Evolutionary conservation across 2,797 vertebrate genomes (phyloP), one percentile per base, ranked within the genome.

Genomic region (Micromesistius poutassou): DNA sequence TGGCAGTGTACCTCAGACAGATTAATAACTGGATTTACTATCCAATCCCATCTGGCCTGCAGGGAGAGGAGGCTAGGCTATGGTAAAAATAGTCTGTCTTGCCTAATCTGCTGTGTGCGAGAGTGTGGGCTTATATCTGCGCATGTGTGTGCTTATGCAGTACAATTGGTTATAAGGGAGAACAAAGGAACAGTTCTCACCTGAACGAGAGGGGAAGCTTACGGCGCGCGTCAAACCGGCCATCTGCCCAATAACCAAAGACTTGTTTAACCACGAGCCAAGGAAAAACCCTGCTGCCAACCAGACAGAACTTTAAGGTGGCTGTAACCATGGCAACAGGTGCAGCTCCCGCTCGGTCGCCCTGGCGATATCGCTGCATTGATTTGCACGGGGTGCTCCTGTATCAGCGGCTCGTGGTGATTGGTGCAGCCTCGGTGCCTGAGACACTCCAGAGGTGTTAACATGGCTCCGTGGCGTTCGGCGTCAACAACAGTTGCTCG

Each of bases 21-120:
- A 94, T 94, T 94, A 94, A 93, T 93, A 91, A 90, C 87, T 87
- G 86, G 91, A 92, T 93, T 92, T 91, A 87, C 91, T 79, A 78
- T 90, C 90, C 91, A 94, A 93, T 94, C 88, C 83, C 93, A 90
- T 94, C 92, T 91, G 81, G 80, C 84, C 86, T 74, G 74, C 89
- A 83, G 86, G 30, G 81, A 73, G 75, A 87, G 84, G 75, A 84
- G 91, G 88, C 87, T 16, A 42, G 14, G 40, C 40, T 82, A 87
- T 85, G 90, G 89, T 93, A 94, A 93, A 94, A 93, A 95, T 94
- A 94, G 91, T 89, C 92, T 72, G 84, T 84, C 78, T 84, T 31
- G 71, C 87, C 86, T 94, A 94, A 93, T 94, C 92, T 93, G 79
- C 76, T 81, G 62, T 76, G 76, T 80, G 79, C 77, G 78, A 75